Base-by-base conservation (phyloP, 2,113 vertebrate species). In the Ophiodon elongatus region DNA sequence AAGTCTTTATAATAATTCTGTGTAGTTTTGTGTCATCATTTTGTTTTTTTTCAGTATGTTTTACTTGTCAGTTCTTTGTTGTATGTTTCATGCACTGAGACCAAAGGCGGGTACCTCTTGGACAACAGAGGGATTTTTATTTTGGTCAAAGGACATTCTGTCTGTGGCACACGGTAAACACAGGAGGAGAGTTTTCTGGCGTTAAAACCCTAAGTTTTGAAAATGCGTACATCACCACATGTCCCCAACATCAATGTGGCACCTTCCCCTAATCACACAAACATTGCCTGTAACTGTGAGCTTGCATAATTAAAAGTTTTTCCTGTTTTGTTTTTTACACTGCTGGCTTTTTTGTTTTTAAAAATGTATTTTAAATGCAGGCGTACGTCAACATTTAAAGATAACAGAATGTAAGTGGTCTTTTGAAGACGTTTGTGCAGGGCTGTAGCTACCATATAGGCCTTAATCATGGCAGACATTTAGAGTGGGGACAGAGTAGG, bases 281-380 rank as follows among this genome's bases (percentile, higher is more conserved):
- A 80, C 75, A 90, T 83, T 85, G 79, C 82, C 80, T 92, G 86
- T 91, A 88, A 91, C 86, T 92, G 89, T 94, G 89, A 92, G 88
- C 89, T 94, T 91, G 85, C 92, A 85, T 90, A 79, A 92, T 92
- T 90, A 92, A 92, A 93, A 75, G 76, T 85, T 90, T 90, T 91
- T 91, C 68, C 73, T 91, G 86, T 91, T 93, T 92, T 90, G 74
- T 85, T 93, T 88, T 89, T 89, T 92, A 84, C 50, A 82, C 67
- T 79, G 57, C 37, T 73, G 67, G 14, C 39, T 79, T 39, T 82
- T 60, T 59, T 56, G 4, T 54, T 56, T 79, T 76, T 69, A n/a
- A n/a, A n/a, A n/a, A n/a, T n/a, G n/a, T n/a, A 57, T 79, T 54
- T 50, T 4, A 74, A 50, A 75, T 4, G 13, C 10, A 37, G 6